Conservation (phyloP, 2,888 invertebrate genomes). For the Parapristionchus giblindavisi region DNA sequence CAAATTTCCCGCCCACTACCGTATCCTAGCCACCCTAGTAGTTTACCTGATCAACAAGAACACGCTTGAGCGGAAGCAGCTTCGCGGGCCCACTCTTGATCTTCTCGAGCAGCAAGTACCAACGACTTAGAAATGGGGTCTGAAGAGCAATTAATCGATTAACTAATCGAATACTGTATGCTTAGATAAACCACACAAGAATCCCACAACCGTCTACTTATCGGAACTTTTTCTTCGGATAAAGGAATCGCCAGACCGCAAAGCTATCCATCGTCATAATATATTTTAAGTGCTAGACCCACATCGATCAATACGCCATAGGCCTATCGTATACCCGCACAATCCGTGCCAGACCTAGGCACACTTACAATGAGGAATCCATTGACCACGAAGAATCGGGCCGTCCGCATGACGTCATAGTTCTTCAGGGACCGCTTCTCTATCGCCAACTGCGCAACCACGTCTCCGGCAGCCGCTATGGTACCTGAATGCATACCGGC, state of each 20-base stretch:
- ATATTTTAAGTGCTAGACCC: no score
- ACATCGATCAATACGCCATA: no score
- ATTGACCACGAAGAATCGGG: constrained; percentile 58
- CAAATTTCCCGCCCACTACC: not conserved
- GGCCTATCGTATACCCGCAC: no score
- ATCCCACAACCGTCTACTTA: no score
- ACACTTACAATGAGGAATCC: constrained; percentile 47
- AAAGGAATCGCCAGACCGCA: no score
- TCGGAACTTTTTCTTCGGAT: no score
- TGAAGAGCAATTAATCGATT: constrained; percentile 12
- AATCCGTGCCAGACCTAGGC: no score
- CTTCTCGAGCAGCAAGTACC: constrained; percentile 60
- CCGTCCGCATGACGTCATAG: constrained; percentile 54
- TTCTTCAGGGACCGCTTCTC: constrained; percentile 42
- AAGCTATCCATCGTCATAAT: no score
- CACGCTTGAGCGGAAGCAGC: constrained; percentile 50
- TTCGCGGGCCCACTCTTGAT: constrained; percentile 48
- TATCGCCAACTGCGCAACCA: constrained; percentile 50
- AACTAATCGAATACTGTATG: no score
- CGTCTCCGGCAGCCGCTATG: constrained; percentile 59
- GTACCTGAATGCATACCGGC: constrained; percentile 48
- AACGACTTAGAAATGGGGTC: constrained; percentile 56
- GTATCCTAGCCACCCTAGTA: no score
- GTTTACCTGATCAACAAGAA: constrained; percentile 55
- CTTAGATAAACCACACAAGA: no score